phyloP scores from a whole-genome alignment of 2,797 vertebrate genomes.

The Trachurus trachurus region DNA sequence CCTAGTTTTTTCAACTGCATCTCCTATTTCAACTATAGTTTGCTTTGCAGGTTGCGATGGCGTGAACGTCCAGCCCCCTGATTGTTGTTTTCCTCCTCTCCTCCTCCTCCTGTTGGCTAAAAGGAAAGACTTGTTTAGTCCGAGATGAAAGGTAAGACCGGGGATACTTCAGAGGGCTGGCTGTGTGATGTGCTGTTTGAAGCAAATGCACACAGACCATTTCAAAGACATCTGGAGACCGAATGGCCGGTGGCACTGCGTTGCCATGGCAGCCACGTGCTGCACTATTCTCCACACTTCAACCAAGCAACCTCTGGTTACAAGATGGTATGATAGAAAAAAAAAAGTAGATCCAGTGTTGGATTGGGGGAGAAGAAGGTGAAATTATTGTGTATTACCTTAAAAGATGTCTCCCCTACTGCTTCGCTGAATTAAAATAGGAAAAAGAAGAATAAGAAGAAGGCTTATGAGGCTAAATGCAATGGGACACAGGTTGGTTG shows the following conservation, averaged over 20 bases:
- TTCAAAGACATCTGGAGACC: conserved; percentile 82
- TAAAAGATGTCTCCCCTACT: conserved; percentile 3
- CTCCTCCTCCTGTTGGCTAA: conserved; percentile 44
- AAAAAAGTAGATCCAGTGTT: conserved; percentile 35
- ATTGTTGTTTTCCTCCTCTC: conserved; percentile 51
- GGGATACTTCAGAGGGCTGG: conserved; percentile 69
- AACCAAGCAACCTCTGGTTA: conserved; percentile 46
- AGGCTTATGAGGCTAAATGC: neutral
- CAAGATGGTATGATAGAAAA: conserved; percentile 51
- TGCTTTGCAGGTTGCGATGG: conserved; percentile 23
- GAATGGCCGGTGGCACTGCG: conserved; percentile 65
- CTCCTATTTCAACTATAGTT: conserved; percentile 32
- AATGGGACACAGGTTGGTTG: too few relatives aligned
- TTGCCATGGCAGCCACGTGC: conserved; percentile 78
- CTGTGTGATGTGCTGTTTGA: conserved; percentile 79
- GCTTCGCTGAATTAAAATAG: neutral
- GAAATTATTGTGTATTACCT: conserved; percentile 30
- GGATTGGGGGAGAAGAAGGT: conserved; percentile 19
- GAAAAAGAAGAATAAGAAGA: neutral
- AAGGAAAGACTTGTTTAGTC: conserved; percentile 63
- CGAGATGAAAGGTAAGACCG: conserved; percentile 79
- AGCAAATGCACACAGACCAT: conserved; percentile 71
- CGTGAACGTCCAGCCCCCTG: conserved; percentile 30
- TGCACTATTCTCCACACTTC: conserved; percentile 51
- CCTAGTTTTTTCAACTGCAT: conserved; percentile 4